Evolutionary conservation across 92 coral and sea anemone genomes (phyloP).

Genomic region (Palythoa heliodiscus): DNA sequence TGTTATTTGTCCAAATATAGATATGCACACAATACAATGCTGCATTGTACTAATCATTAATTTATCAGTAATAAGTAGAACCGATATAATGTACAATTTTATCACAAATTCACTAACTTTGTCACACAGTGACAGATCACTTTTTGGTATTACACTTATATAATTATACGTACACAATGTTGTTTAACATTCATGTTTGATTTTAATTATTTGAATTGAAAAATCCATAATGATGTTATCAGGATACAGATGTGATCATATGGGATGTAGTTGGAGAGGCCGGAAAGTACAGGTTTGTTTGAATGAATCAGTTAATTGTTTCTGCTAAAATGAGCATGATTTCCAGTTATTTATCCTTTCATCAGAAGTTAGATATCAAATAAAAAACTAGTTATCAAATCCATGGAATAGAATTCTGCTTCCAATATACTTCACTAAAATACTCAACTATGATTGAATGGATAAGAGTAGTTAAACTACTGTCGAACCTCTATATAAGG

Average conservation of each 20-base stretch:
- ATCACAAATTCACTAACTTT: too few species aligned
- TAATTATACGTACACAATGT: too few species aligned
- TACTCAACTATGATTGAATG: neutral
- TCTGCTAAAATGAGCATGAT: neutral
- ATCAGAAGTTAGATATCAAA: neutral
- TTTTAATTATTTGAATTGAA: neutral
- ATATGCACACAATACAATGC: too few species aligned
- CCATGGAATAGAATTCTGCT: neutral
- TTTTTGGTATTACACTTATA: too few species aligned
- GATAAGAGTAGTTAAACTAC: too few species aligned
- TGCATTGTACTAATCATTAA: too few species aligned
- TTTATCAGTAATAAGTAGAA: too few species aligned
- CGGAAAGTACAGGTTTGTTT: slow-evolving; percentile 42
- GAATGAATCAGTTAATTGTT: neutral
- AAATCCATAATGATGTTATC: neutral
- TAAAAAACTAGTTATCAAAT: neutral
- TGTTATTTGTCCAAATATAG: too few species aligned
- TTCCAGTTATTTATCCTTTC: neutral
- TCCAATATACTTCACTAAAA: neutral
- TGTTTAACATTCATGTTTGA: too few species aligned
- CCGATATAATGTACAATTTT: too few species aligned
- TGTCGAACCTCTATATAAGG: too few species aligned
- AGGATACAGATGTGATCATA: slow-evolving; percentile 42
- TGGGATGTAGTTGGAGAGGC: slow-evolving; percentile 43
- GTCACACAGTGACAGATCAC: too few species aligned